Evolutionary conservation across 2,888 invertebrate species (phyloP).

Genomic region (Dicyrtoma fusca): DNA sequence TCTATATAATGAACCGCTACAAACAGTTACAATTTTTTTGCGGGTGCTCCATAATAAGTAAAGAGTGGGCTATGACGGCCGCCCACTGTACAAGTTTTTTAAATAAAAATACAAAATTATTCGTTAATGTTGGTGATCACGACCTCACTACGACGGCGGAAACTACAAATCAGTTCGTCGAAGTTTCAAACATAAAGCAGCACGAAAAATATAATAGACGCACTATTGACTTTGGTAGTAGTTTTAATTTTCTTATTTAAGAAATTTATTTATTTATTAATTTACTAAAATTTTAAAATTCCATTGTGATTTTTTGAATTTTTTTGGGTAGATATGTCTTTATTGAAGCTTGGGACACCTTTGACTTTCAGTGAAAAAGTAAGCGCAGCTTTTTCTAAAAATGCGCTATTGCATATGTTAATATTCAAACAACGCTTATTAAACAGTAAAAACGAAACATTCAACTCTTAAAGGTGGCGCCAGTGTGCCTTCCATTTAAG

Average conservation of each 20-base stretch:
- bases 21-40: constrained; percentile 41
- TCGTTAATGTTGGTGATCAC: constrained; percentile 45
- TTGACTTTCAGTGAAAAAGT: constrained; percentile 39
- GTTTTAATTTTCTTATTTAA: too few relatives aligned
- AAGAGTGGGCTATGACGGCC: constrained; percentile 42
- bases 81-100: constrained; percentile 45
- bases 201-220: constrained; percentile 43
- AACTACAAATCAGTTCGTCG: constrained; percentile 32
- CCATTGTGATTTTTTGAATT: too few relatives aligned
- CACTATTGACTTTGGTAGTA: constrained; percentile 41
- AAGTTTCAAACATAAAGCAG: constrained; percentile 40
- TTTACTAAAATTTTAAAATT: too few relatives aligned
- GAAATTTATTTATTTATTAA: too few relatives aligned
- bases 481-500: constrained; percentile 46
- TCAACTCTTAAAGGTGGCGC: constrained; percentile 44
- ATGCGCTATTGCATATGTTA: too few relatives aligned
- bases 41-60: constrained; percentile 43
- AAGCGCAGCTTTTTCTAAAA: too few relatives aligned
- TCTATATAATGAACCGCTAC: constrained; percentile 23
- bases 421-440: background rate
- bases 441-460: too few relatives aligned
- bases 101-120: constrained; percentile 14
- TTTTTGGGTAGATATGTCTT: constrained; percentile 45
- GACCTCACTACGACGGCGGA: constrained; percentile 39
- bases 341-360: constrained; percentile 40